Conservation (phyloP, 1,140 invertebrate genomes). For the Adoxophyes honmai region DNA sequence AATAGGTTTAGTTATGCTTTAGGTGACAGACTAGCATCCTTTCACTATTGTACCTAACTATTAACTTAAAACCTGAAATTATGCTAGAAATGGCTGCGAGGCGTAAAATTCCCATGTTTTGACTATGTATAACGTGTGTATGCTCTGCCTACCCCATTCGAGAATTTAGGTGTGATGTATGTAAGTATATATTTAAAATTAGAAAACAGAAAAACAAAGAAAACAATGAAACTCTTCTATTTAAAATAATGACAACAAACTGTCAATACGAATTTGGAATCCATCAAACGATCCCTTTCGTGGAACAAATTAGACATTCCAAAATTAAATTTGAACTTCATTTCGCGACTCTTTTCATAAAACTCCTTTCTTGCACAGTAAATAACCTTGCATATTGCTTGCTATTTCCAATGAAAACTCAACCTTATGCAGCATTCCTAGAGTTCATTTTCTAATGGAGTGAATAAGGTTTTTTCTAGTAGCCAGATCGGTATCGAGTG, state of each 20-base stretch:
- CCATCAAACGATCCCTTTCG: slow-evolving; percentile 32
- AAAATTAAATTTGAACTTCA: slow-evolving; percentile 65
- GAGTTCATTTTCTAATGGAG: slow-evolving; percentile 23
- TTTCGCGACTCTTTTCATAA: slow-evolving; percentile 57
- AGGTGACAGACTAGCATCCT: no score
- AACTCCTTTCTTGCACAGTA: slow-evolving; percentile 62
- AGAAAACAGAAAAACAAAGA: no score
- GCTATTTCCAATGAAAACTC: slow-evolving; percentile 13
- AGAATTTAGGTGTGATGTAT: no score
- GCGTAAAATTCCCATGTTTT: no score
- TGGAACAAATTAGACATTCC: slow-evolving; percentile 42
- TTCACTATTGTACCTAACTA: no score
- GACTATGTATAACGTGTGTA: no score
- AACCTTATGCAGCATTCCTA: slow-evolving; percentile 18
- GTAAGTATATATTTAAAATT: no score
- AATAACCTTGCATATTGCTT: slow-evolving; percentile 47
- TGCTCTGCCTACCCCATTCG: no score
- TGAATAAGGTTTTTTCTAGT: slow-evolving; percentile 40
- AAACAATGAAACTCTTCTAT: no score
- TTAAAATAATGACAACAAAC: background rate
- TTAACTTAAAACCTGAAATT: no score
- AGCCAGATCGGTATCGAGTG: slow-evolving; percentile 59
- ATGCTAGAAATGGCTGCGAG: no score
- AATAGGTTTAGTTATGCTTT: no score
- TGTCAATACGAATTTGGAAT: background rate